Percentiles rank a stretch among this genome's conserved stretches.
phyloP scores from a whole-genome alignment of 1,140 invertebrate species.

The Oncopodura yosiiana region DNA sequence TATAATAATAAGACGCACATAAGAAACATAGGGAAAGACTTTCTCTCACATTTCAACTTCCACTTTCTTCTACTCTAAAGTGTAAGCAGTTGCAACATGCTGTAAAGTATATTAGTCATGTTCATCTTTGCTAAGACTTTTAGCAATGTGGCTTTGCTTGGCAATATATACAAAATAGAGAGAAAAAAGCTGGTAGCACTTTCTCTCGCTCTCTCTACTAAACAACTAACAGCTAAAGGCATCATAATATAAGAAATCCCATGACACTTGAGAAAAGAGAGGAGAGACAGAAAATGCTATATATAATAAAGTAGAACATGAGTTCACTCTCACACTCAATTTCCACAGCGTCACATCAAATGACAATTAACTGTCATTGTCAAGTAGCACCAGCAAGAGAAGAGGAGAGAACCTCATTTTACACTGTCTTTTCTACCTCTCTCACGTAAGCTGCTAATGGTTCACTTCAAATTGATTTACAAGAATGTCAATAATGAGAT shows the following conservation, averaged over 20 bases:
- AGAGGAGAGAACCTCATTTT: neutral
- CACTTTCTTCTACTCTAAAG: too few species aligned
- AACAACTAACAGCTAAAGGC: too few species aligned
- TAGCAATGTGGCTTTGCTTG: too few species aligned
- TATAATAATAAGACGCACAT: too few species aligned
- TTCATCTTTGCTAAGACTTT: too few species aligned
- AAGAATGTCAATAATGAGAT: conserved; percentile 12
- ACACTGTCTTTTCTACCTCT: neutral
- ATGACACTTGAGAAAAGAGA: too few species aligned
- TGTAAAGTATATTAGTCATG: too few species aligned
- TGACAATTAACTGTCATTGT: conserved; percentile 27
- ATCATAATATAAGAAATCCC: too few species aligned
- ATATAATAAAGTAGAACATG: conserved; percentile 13
- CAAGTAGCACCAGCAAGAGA: neutral
- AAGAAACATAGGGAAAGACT: too few species aligned
- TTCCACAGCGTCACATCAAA: conserved; percentile 23
- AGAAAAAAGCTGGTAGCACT: neutral
- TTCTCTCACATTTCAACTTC: too few species aligned
- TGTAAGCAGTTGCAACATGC: too few species aligned
- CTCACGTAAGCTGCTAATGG: conserved; percentile 12
- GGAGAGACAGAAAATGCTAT: neutral
- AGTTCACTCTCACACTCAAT: conserved; percentile 26
- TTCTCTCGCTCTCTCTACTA: too few species aligned
- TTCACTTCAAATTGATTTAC: conserved; percentile 15
- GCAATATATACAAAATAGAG: neutral